Evolutionary conservation across 2,113 vertebrate genomes (phyloP).

Genomic region (Rhabdornis inornatus): DNA sequence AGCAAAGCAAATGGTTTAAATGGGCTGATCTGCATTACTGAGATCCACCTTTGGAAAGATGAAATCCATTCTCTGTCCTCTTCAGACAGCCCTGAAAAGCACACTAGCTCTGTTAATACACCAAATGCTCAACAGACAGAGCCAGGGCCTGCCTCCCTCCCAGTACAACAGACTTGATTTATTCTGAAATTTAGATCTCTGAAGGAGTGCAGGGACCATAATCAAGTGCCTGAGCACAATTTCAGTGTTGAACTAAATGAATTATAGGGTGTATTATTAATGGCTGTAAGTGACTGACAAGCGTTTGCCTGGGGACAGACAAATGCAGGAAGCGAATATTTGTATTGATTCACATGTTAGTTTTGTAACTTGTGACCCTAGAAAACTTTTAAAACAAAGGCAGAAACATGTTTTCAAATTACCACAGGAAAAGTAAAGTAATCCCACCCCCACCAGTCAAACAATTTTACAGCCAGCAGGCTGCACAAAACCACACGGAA

Average conservation of each 20-base stretch:
- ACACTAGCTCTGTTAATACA: not conserved
- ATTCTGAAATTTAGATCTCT: not conserved
- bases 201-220: not conserved
- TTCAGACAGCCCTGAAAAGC: not conserved
- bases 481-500: conserved; percentile 54
- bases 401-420: conserved; percentile 43
- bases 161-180: not conserved
- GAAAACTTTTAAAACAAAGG: conserved; percentile 35
- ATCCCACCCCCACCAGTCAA: not conserved
- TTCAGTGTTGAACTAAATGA: conserved; percentile 1
- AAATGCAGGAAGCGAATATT: conserved; percentile 40
- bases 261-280: conserved; percentile 10
- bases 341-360: conserved; percentile 13
- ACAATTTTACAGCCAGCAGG: conserved; percentile 45
- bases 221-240: not conserved
- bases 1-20: not conserved
- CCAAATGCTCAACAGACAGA: not conserved
- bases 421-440: conserved; percentile 47
- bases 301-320: not conserved
- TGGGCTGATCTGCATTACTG: not conserved
- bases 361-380: conserved; percentile 45
- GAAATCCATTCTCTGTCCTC: not conserved
- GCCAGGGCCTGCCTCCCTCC: not conserved
- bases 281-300: not conserved
- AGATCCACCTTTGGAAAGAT: not conserved